phyloP scores from a whole-genome alignment of 2,888 invertebrate genomes.

The Notodonta ziczac region DNA sequence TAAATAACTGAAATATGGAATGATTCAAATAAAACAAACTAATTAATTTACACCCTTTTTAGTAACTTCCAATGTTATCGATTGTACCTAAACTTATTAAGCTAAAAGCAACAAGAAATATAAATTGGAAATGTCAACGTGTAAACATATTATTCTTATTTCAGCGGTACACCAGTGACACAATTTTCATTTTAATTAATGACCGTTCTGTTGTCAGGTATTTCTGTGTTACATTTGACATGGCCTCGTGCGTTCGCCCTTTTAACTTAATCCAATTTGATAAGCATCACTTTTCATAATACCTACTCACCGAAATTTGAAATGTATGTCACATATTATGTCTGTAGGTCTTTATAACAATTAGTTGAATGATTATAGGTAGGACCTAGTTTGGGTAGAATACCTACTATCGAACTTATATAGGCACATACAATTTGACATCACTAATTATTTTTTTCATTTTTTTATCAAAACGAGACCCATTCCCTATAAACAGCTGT shows the following conservation, averaged over 20 bases:
- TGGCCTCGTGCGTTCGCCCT: slow-evolving; percentile 45
- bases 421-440: too few species aligned
- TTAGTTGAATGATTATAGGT: too few species aligned
- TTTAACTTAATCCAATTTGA: slow-evolving; percentile 51
- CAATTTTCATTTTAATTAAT: slow-evolving; percentile 31
- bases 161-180: slow-evolving; percentile 17
- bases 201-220: slow-evolving; percentile 22
- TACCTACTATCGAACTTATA: too few species aligned
- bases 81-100: background rate
- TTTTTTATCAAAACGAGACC: too few species aligned
- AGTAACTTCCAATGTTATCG: too few species aligned
- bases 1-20: too few species aligned
- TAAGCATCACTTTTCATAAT: slow-evolving; percentile 46
- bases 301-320: background rate
- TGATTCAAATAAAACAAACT: background rate
- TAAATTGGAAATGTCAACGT: slow-evolving; percentile 7
- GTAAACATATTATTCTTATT: slow-evolving; percentile 9
- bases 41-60: too few species aligned
- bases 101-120: slow-evolving; percentile 7
- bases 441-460: too few species aligned
- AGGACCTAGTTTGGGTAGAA: too few species aligned
- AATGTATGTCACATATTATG: background rate
- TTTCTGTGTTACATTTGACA: slow-evolving; percentile 36
- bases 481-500: too few species aligned
- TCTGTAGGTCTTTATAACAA: background rate